A percentile compares a stretch with the other conserved stretches of the same genome.
These are phyloP conservation scores for Callimorpha dominula DNA, from an alignment of 2,888 invertebrate species.

Conservation along the genomic window DNA sequence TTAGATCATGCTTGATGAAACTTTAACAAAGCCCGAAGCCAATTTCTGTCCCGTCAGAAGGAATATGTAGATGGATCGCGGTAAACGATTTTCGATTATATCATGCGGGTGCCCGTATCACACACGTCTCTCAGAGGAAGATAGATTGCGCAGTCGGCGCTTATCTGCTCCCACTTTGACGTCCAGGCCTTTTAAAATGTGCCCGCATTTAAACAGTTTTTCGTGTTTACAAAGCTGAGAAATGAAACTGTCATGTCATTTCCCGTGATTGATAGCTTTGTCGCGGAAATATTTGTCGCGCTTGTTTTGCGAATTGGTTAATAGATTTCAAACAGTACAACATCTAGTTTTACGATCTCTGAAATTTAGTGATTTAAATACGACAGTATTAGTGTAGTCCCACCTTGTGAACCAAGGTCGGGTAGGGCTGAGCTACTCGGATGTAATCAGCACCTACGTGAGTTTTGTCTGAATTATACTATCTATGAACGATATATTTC, in stretches of 20 bases:
- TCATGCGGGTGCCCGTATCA: constrained; percentile 71
- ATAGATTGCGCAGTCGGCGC: constrained; percentile 73
- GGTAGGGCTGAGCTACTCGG: background rate
- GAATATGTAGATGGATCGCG: constrained; percentile 70
- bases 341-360: too few species aligned
- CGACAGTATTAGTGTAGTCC: background rate
- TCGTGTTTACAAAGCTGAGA: constrained; percentile 39
- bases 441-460: background rate
- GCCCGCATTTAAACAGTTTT: constrained; percentile 58
- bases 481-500: background rate
- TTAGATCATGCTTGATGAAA: constrained; percentile 50
- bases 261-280: constrained; percentile 9
- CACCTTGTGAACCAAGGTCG: rapidly evolving
- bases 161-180: constrained; percentile 72
- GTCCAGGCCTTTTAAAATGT: constrained; percentile 66
- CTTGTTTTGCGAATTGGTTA: background rate
- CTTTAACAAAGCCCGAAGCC: constrained; percentile 63
- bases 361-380: background rate
- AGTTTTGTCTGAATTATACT: background rate
- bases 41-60: constrained; percentile 67
- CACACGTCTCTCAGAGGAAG: constrained; percentile 73
- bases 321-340: background rate
- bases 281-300: background rate
- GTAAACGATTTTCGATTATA: constrained; percentile 77
- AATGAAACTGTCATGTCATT: constrained; percentile 35